Conservation (phyloP, 2,888 invertebrate genomes). For the Drepanosiphum platanoidis region DNA sequence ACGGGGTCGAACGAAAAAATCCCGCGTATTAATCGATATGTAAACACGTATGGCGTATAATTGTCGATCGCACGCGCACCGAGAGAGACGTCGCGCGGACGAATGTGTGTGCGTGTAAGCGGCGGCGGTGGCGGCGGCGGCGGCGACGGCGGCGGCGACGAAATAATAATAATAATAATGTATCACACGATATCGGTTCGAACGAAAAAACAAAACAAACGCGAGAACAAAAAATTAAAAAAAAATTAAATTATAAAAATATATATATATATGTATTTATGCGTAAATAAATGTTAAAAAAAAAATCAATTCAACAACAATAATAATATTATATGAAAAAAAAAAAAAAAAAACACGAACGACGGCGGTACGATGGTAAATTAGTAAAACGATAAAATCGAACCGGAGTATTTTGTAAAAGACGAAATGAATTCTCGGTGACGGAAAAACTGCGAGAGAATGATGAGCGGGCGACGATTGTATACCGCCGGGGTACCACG, state of each 20-base stretch:
- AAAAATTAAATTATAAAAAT: neutral
- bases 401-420: too few relatives aligned
- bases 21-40: too few relatives aligned
- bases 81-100: conserved; percentile 7
- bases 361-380: too few relatives aligned
- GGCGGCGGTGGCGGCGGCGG: neutral
- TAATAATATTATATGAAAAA: neutral
- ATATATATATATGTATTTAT: too few relatives aligned
- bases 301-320: too few relatives aligned
- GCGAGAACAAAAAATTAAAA: neutral
- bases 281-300: too few relatives aligned
- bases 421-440: too few relatives aligned
- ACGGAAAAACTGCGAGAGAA: too few relatives aligned
- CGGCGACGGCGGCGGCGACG: neutral
- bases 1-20: neutral
- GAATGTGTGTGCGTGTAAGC: neutral
- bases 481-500: conserved; percentile 29
- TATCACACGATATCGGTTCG: neutral
- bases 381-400: too few relatives aligned
- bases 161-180: neutral
- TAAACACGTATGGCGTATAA: too few relatives aligned
- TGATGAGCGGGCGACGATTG: too few relatives aligned
- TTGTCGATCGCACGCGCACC: conserved; percentile 40
- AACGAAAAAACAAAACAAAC: neutral
- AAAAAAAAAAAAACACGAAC: too few relatives aligned